A percentile compares a stretch with the other conserved stretches of the same genome.
These are phyloP conservation scores for Dendrocincla tyrannina DNA, from an alignment of 2,797 vertebrate genomes.

Conservation along the genomic window DNA sequence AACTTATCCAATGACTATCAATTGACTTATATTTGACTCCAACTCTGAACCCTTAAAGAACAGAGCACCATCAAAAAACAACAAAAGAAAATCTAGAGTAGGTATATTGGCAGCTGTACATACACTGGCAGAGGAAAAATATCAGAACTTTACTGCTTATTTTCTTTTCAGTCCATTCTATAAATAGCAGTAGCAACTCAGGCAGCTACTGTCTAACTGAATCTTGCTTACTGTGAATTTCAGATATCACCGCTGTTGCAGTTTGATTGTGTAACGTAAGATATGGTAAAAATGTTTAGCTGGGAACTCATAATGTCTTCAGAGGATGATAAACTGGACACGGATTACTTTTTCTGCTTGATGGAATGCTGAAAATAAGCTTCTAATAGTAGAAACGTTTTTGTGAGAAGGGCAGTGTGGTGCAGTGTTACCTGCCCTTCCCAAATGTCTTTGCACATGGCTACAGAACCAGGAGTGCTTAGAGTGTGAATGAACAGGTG, in stretches of 20 bases:
- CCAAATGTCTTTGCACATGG: background rate
- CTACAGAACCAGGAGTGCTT: background rate
- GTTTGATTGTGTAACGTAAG: background rate
- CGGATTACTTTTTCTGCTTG: background rate
- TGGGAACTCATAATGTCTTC: background rate
- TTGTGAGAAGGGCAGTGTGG: background rate
- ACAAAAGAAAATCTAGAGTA: background rate
- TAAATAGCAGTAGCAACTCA: background rate
- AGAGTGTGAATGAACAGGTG: accelerated
- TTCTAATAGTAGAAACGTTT: background rate
- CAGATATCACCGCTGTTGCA: background rate
- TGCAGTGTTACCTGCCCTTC: background rate
- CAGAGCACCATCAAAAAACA: background rate
- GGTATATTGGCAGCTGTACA: background rate
- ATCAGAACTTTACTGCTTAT: background rate
- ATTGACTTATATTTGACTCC: background rate
- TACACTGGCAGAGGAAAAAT: background rate
- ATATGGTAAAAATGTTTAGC: background rate
- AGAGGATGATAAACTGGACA: background rate
- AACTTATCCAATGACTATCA: background rate
- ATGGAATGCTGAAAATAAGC: background rate
- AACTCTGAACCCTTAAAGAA: background rate
- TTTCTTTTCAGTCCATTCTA: background rate
- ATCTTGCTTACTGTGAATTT: background rate
- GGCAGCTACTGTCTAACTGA: background rate